These are phyloP conservation scores for Takifugu rubripes DNA, from an alignment of 2,797 vertebrate species.

Conservation along the genomic window DNA sequence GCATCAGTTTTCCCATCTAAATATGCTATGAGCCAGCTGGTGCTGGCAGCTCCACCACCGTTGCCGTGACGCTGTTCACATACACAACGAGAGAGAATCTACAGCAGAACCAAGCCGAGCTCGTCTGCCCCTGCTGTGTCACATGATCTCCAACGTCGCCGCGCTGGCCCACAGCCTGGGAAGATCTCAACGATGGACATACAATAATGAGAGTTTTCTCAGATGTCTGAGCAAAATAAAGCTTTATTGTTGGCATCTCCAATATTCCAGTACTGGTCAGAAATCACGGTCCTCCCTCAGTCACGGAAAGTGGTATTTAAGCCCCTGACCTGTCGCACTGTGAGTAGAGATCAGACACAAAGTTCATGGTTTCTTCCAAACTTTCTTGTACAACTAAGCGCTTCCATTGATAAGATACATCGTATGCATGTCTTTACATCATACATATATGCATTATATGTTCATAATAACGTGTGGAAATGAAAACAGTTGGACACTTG, in stretches of 20 bases:
- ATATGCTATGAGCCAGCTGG: not conserved
- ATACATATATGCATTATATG: conserved; percentile 39
- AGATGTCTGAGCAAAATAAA: conserved; percentile 34
- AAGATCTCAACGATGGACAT: conserved; percentile 25
- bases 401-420: conserved; percentile 39
- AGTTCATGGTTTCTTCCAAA: conserved; percentile 22
- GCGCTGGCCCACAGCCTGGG: conserved; percentile 5
- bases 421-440: conserved; percentile 33
- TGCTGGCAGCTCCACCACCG: conserved; percentile 8
- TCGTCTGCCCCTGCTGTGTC: conserved; percentile 22
- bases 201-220: conserved; percentile 33
- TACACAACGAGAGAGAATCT: conserved; percentile 46
- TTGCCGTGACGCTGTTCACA: conserved; percentile 36
- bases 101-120: conserved; percentile 49
- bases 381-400: conserved; percentile 24
- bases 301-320: conserved; percentile 53
- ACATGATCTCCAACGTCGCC: conserved; percentile 7
- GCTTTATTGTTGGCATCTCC: conserved; percentile 31
- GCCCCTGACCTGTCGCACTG: conserved; percentile 21
- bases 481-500: conserved; percentile 36
- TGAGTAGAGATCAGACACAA: conserved; percentile 18
- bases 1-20: conserved; percentile 39
- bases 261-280: conserved; percentile 56
- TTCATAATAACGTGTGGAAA: conserved; percentile 39
- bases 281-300: conserved; percentile 53